Evolutionary conservation across 2,113 vertebrate genomes (phyloP).

Genomic region (Micronisus gabar): DNA sequence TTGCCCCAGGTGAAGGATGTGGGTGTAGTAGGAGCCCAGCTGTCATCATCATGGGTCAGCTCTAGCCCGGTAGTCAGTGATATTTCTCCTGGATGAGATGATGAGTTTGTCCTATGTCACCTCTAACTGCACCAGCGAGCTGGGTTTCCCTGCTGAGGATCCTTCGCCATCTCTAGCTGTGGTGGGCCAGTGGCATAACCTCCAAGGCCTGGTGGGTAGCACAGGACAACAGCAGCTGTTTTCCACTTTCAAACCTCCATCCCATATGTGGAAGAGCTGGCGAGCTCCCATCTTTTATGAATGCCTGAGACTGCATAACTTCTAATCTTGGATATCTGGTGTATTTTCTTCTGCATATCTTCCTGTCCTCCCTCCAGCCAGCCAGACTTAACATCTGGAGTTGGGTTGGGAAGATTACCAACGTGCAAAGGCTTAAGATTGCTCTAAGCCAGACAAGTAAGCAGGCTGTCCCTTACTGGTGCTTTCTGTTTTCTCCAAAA

Average conservation of each 20-base stretch:
- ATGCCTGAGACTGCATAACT: not conserved
- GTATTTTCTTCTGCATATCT: not conserved
- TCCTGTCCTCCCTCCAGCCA: not conserved
- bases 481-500: not conserved
- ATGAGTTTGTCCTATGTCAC: not conserved
- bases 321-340: not conserved
- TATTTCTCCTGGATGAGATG: not conserved
- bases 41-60: not conserved
- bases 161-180: not conserved
- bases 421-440: not conserved
- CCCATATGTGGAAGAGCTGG: not conserved
- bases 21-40: not conserved
- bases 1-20: not conserved
- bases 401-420: not conserved
- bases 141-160: not conserved
- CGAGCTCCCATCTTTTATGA: not conserved
- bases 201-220: not conserved
- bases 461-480: not conserved
- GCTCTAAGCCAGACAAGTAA: not conserved
- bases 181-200: not conserved
- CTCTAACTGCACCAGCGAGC: not conserved
- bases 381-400: constrained; percentile 13
- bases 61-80: not conserved
- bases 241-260: not conserved
- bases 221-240: not conserved